Percentiles rank a stretch among this genome's conserved stretches.
Evolutionary conservation across 2,888 invertebrate species (phyloP).

Genomic region (Agrochola circellaris): DNA sequence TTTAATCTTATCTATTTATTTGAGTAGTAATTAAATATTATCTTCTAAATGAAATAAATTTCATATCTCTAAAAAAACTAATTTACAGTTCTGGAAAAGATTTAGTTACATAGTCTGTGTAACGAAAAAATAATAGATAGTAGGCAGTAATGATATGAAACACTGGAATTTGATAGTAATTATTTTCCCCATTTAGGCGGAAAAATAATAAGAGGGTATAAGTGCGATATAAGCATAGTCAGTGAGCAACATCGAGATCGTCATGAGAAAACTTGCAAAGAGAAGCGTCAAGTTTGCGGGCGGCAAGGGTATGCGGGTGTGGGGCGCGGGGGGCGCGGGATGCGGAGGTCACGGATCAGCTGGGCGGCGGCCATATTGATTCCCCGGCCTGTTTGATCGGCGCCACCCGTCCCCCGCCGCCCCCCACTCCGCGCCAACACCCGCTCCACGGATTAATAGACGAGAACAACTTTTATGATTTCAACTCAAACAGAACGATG

Average conservation of each 20-base stretch:
- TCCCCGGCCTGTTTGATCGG: slow-evolving; percentile 90
- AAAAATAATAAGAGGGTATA: slow-evolving; percentile 59
- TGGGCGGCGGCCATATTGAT: slow-evolving; percentile 91
- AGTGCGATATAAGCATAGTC: slow-evolving; percentile 68
- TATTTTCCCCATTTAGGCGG: slow-evolving; percentile 44
- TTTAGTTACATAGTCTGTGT: background rate
- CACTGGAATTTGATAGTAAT: slow-evolving; percentile 47
- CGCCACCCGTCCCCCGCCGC: slow-evolving; percentile 80
- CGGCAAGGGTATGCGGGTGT: slow-evolving; percentile 70
- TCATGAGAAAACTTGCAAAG: slow-evolving; percentile 82
- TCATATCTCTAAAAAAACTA: background rate
- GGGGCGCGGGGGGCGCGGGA: slow-evolving; percentile 76
- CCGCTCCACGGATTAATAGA: slow-evolving; percentile 87
- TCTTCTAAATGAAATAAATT: background rate
- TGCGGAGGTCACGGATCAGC: slow-evolving; percentile 90
- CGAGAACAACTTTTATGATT: slow-evolving; percentile 90
- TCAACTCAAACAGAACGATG: slow-evolving; percentile 87
- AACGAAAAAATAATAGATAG: background rate
- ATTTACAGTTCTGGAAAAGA: background rate
- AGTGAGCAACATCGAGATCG: slow-evolving; percentile 73
- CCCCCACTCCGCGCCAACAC: slow-evolving; percentile 68
- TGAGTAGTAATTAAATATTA: background rate
- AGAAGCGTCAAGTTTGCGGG: slow-evolving; percentile 84
- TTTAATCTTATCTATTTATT: background rate
- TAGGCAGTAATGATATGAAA: slow-evolving; percentile 24